A percentile compares a stretch with the other conserved stretches of the same genome.
These are phyloP conservation scores for Volucella bombylans DNA, from an alignment of 2,888 invertebrate genomes.

Conservation along the genomic window DNA sequence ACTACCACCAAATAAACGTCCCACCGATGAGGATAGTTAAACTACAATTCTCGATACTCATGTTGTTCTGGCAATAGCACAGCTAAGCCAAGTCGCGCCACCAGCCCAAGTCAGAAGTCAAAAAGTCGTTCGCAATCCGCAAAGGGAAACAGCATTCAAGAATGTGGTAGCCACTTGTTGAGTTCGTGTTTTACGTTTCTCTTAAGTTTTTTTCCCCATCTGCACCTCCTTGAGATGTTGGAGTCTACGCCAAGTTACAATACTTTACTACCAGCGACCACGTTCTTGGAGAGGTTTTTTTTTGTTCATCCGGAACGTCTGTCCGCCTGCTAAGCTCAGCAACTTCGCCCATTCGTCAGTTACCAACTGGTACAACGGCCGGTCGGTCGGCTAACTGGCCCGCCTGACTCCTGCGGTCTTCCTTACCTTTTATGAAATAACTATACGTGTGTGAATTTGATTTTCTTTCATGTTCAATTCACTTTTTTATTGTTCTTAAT, in stretches of 20 bases:
- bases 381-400: neutral
- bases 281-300: conserved; percentile 24
- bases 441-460: conserved; percentile 65
- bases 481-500: conserved; percentile 68
- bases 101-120: conserved; percentile 75
- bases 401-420: conserved; percentile 25
- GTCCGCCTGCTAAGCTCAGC: conserved; percentile 37
- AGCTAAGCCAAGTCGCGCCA: conserved; percentile 46
- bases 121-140: conserved; percentile 73
- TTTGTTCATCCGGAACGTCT: conserved; percentile 62
- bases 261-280: conserved; percentile 25
- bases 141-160: conserved; percentile 72
- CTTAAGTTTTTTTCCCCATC: conserved; percentile 7
- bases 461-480: conserved; percentile 63
- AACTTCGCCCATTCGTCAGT: conserved; percentile 50
- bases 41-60: conserved; percentile 32
- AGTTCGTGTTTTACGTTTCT: conserved; percentile 73
- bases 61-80: conserved; percentile 8
- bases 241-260: conserved; percentile 32
- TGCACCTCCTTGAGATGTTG: conserved; percentile 26
- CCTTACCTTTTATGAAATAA: conserved; percentile 34
- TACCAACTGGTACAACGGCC: neutral
- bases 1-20: too few species aligned
- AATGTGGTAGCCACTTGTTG: conserved; percentile 76
- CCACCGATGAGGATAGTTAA: neutral